These are phyloP conservation scores for Gephyroberyx darwinii DNA, from an alignment of 2,797 vertebrate species.

Conservation along the genomic window DNA sequence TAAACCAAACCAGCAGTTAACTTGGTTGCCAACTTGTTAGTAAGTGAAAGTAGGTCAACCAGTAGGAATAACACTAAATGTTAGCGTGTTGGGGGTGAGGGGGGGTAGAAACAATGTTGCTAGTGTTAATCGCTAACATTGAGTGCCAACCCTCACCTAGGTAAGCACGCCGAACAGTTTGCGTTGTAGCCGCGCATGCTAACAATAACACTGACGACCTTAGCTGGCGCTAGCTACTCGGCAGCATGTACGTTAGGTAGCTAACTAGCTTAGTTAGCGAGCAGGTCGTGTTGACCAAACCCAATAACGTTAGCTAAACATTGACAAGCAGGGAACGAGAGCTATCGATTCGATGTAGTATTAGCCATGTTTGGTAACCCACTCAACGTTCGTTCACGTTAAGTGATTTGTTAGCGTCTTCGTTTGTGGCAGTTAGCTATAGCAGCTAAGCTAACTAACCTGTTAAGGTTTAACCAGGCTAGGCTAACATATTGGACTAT, in stretches of 20 bases:
- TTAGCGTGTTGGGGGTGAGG: not conserved
- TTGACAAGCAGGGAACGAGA: not conserved
- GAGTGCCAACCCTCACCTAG: slow-evolving; percentile 27
- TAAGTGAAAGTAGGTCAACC: not conserved
- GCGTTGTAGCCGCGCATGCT: slow-evolving; percentile 45
- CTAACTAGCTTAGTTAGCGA: slow-evolving; percentile 21
- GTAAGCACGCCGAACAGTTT: slow-evolving; percentile 31
- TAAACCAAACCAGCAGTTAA: not conserved
- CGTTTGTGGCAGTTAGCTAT: slow-evolving; percentile 75
- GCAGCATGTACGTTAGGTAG: slow-evolving; percentile 14
- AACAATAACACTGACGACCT: slow-evolving; percentile 66
- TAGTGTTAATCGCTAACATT: not conserved
- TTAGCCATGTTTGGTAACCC: not conserved
- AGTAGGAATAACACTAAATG: not conserved
- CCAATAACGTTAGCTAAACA: not conserved
- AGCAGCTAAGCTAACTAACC: slow-evolving; percentile 37
- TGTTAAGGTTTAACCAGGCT: slow-evolving; percentile 28
- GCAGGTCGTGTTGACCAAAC: not conserved
- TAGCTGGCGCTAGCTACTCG: slow-evolving; percentile 9
- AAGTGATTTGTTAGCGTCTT: slow-evolving; percentile 54
- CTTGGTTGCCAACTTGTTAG: not conserved
- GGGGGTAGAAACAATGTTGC: not conserved
- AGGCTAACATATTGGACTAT: slow-evolving; percentile 54
- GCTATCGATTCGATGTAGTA: accelerated
- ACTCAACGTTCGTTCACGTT: not conserved